Percentiles rank a stretch among this genome's conserved stretches.
Evolutionary conservation across 2,797 vertebrate genomes (phyloP).

Genomic region (Halcyon badia): DNA sequence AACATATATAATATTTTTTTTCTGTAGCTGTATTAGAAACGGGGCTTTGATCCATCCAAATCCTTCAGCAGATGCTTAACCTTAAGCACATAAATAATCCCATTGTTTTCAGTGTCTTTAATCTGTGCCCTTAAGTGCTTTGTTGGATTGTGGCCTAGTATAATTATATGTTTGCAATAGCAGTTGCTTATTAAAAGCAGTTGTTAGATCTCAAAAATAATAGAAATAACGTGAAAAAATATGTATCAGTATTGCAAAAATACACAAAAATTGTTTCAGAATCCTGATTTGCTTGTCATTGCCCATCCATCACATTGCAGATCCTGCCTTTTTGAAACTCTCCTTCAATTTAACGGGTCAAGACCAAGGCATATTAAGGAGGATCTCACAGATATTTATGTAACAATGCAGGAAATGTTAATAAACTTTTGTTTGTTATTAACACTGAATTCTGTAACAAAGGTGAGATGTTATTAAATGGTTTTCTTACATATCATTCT

Average conservation of each 20-base stretch:
- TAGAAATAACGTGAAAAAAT: slow-evolving; percentile 53
- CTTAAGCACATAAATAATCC: slow-evolving; percentile 71
- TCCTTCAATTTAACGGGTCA: neutral
- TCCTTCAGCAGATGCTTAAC: slow-evolving; percentile 76
- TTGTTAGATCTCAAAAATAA: slow-evolving; percentile 71
- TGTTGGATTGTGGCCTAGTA: slow-evolving; percentile 73
- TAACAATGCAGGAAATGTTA: neutral
- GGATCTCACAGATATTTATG: neutral
- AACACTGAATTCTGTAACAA: neutral
- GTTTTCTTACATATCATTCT: neutral
- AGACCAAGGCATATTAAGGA: neutral
- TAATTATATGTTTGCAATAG: slow-evolving; percentile 74
- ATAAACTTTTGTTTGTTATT: neutral
- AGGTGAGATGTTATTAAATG: neutral
- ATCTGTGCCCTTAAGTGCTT: slow-evolving; percentile 73
- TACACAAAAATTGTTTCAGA: neutral
- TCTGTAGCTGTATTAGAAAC: slow-evolving; percentile 49
- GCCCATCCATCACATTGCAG: neutral
- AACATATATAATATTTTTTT: slow-evolving; percentile 63
- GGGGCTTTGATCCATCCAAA: slow-evolving; percentile 57
- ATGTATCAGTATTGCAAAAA: slow-evolving; percentile 20
- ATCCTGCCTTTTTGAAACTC: neutral
- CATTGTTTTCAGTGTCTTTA: slow-evolving; percentile 76
- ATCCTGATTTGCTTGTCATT: neutral
- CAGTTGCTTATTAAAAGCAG: slow-evolving; percentile 72